A percentile compares a stretch with the other conserved stretches of the same genome.
Conservation (phyloP, 2,797 vertebrate species). For the Phoxinus dragarum region DNA sequence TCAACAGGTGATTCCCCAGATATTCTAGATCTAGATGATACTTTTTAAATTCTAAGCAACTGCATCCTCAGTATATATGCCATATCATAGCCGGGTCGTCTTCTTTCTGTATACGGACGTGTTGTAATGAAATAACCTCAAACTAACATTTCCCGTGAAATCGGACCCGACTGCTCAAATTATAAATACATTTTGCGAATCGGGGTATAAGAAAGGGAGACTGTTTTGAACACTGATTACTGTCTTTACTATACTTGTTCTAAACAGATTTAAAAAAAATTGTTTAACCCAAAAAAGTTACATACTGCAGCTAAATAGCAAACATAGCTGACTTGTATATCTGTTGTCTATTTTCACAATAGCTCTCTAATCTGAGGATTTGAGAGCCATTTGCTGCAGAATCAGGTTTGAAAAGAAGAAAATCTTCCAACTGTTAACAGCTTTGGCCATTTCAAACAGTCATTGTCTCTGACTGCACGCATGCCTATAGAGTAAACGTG, state of each 20-base stretch:
- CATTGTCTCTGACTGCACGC: background rate
- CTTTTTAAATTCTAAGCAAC: background rate
- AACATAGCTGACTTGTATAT: background rate
- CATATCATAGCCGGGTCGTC: background rate
- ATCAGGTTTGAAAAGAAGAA: background rate
- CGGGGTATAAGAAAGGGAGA: background rate
- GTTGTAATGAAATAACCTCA: background rate
- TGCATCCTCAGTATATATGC: background rate
- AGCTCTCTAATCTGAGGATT: constrained; percentile 45
- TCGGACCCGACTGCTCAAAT: background rate
- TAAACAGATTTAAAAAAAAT: background rate
- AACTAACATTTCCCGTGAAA: background rate
- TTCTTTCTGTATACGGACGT: background rate
- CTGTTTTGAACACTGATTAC: background rate
- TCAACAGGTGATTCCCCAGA: background rate
- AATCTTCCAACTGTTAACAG: background rate
- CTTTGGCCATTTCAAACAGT: background rate
- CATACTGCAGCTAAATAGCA: background rate
- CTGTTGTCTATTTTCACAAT: background rate
- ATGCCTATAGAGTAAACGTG: background rate
- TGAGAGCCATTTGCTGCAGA: constrained; percentile 38
- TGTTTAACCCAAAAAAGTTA: background rate
- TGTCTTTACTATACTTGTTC: background rate
- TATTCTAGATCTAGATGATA: background rate
- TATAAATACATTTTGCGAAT: background rate